phyloP scores from a whole-genome alignment of 1,140 invertebrate genomes.

The Coenobita brevimanus region DNA sequence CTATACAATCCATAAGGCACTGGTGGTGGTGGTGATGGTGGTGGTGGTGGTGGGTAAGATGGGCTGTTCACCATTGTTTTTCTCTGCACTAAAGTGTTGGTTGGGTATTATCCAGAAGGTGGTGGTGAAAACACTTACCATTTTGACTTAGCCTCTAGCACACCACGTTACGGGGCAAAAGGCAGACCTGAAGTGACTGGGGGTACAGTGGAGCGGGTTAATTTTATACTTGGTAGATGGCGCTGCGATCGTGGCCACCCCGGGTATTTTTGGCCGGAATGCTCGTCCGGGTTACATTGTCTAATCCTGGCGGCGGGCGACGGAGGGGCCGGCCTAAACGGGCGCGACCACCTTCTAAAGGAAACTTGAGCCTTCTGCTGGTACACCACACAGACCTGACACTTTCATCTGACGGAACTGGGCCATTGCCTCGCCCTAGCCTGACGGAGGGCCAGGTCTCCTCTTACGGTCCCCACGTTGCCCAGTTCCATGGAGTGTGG shows the following conservation, averaged over 20 bases:
- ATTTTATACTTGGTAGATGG: slow-evolving; percentile 64
- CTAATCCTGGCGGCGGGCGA: slow-evolving; percentile 55
- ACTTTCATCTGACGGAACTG: too few species aligned
- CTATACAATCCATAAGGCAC: too few species aligned
- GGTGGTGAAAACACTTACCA: slow-evolving; percentile 48
- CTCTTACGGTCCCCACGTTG: neutral
- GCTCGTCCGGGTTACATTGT: slow-evolving; percentile 63
- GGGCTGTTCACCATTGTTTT: neutral
- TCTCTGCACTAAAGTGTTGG: slow-evolving; percentile 18
- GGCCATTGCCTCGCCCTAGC: too few species aligned
- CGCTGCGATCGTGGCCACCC: slow-evolving; percentile 50
- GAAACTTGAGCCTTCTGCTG: slow-evolving; percentile 57
- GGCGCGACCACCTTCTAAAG: slow-evolving; percentile 58
- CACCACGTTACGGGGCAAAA: slow-evolving; percentile 65
- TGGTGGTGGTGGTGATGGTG: too few species aligned
- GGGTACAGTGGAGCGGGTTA: slow-evolving; percentile 40
- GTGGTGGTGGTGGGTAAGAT: too few species aligned
- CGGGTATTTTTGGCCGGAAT: slow-evolving; percentile 62
- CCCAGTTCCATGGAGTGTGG: too few species aligned
- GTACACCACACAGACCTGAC: too few species aligned
- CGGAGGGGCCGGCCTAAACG: slow-evolving; percentile 60
- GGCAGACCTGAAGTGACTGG: slow-evolving; percentile 65
- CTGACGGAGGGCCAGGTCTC: neutral
- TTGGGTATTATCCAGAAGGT: slow-evolving; percentile 4
- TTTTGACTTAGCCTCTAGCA: slow-evolving; percentile 63